phyloP scores from a whole-genome alignment of 2,888 invertebrate species.

The Andrena hattorfiana region DNA sequence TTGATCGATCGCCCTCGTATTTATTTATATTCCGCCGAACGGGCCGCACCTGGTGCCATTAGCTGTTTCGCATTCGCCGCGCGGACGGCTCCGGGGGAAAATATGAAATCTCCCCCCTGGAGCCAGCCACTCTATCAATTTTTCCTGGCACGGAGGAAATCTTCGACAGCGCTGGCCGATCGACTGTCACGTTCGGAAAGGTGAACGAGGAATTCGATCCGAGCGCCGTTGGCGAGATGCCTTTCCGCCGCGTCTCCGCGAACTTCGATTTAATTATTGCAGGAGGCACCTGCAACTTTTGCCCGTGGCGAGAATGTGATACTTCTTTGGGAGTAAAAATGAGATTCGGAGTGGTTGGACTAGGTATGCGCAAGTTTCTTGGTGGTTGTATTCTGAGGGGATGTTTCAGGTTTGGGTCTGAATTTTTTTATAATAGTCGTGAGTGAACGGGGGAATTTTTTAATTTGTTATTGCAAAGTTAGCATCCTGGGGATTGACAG shows the following conservation, averaged over 20 bases:
- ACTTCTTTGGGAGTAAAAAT: neutral
- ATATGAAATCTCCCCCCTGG: constrained; percentile 57
- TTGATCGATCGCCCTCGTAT: constrained; percentile 78
- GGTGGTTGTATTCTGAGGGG: too few species aligned
- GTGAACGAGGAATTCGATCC: constrained; percentile 51
- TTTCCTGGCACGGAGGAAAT: constrained; percentile 61
- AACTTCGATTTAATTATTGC: constrained; percentile 19
- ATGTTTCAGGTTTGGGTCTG: too few species aligned
- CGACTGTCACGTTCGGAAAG: constrained; percentile 57
- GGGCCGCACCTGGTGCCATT: constrained; percentile 75
- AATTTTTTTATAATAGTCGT: too few species aligned
- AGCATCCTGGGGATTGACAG: too few species aligned
- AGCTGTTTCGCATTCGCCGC: constrained; percentile 67
- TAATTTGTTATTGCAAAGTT: too few species aligned
- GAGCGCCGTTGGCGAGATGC: constrained; percentile 10
- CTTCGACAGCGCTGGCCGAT: constrained; percentile 56
- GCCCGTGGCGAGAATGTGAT: neutral
- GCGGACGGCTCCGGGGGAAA: constrained; percentile 44
- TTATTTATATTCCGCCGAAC: constrained; percentile 78
- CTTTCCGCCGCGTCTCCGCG: neutral
- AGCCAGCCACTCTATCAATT: constrained; percentile 68
- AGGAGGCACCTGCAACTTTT: neutral
- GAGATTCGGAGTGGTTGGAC: neutral
- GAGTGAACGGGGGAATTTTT: too few species aligned
- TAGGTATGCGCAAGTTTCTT: too few species aligned